Evolutionary conservation across 2,113 vertebrate genomes (phyloP).

Genomic region (Chaetura pelagica): DNA sequence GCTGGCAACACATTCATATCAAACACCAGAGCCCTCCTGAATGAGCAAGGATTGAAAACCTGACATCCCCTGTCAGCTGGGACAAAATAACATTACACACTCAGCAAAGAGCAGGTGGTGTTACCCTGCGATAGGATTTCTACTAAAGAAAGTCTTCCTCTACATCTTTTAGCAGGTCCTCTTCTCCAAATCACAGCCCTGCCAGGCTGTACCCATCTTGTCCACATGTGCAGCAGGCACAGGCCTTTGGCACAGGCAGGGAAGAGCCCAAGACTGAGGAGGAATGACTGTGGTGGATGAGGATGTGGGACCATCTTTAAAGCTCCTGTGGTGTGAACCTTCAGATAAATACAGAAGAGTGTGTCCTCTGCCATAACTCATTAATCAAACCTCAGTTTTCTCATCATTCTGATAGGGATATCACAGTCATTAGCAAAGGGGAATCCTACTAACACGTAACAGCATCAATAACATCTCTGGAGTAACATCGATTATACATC

Average conservation of each 20-base stretch:
- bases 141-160: not conserved
- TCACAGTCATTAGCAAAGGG: not conserved
- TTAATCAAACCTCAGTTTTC: not conserved
- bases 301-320: not conserved
- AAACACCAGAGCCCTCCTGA: not conserved
- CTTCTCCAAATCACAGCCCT: not conserved
- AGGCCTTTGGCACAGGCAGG: not conserved
- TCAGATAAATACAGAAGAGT: not conserved
- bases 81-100: not conserved
- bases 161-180: not conserved
- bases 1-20: not conserved
- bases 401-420: not conserved
- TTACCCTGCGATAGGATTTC: not conserved
- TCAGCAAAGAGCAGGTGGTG: not conserved
- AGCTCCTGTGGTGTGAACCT: not conserved
- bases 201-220: not conserved
- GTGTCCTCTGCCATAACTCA: not conserved
- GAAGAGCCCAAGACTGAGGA: not conserved
- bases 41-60: not conserved
- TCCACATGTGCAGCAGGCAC: not conserved
- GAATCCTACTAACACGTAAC: accelerated
- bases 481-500: slow-evolving; percentile 11
- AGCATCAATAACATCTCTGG: not conserved
- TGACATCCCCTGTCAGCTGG: not conserved
- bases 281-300: not conserved